Base-by-base conservation (phyloP, 2,888 invertebrate species). In the Eulithis testata region DNA sequence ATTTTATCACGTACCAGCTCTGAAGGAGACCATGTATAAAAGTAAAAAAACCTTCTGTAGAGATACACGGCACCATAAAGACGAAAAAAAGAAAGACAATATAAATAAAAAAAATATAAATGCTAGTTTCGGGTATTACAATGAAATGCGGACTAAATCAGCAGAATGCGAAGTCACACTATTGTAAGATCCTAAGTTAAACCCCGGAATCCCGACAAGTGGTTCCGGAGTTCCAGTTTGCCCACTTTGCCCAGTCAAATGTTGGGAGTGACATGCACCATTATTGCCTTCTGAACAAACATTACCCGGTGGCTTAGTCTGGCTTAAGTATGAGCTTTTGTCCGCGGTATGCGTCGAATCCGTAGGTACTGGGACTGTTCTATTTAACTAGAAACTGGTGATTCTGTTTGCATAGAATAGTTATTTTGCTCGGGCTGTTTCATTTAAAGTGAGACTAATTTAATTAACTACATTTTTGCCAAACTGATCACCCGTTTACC, bases 251-350 rank as follows among this genome's bases (percentile, higher is more conserved):
- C 81, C 88, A 90, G 89, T 89, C 90, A 87, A 90, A 90, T 90
- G 89, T 81, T 77, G 75, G 77, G 72, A 80, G 82, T 82, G 84
- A 88, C 89, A 87, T 78, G 76, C 81, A 76, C 88, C 87, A 86
- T 90, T 91, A 91, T 92, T 92, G 90, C 88, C 86, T 87, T 81
- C 84, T 79, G 84, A 79, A 80, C 90, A 91, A 92, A 91, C 89
- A 91, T 85, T 81, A 82, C 80, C 81, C 80, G 71, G 70, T 75
- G 79, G 81, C 84, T 84, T 82, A 80, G 82, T 78, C 65, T 55
- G 72, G 79, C 81, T 85, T 86, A 84, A 84, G 81, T 76, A 76
- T 60, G 64, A 72, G 76, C 74, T 72, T 82, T 84, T 83, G 83
- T 82, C 72, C 76, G 54, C 31, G 52, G 52, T 57, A 58, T 50